Base-by-base conservation (phyloP, 2,797 vertebrate genomes). In the Cossypha niveicapilla region DNA sequence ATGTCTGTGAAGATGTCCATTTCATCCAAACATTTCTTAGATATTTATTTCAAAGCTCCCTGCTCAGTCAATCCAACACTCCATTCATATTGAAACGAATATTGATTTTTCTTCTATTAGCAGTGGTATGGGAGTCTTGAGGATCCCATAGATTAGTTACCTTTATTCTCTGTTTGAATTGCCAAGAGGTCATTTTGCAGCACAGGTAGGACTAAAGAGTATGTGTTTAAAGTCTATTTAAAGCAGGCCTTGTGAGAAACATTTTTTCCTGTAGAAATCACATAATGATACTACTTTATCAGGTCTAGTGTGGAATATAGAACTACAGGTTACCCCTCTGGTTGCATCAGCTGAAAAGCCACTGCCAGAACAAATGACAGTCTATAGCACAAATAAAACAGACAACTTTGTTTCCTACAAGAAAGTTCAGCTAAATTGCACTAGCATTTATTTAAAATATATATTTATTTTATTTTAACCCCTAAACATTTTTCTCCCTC, bases 1-100 rank as follows among this genome's bases (percentile, higher is more conserved):
- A 97, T 97, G 97, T 97, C 96, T 97, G 90, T 97, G 95, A 96
- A 97, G 96, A 96, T 97, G 96, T 96, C 95, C 95, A 93, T 94
- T 96, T 94, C 87, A 96, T 96, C 92, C 90, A 97, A 97, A 96
- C 92, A 96, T 97, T 96, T 97, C 96, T 97, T 81, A 97, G 97
- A 94, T 97, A 97, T 95, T 97, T 96, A 92, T 97, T 97, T 97
- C 96, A 97, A 97, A 97, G 96, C 93, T 93, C 86, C 75, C 76
- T 70, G 51, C 86, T 96, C 76, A 93, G 93, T 94, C 93, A 92
- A 27, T 93, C 91, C 80, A 81, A 83, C 92, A 94, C 95, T 96
- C 94, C 94, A 96, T 96, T 91, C 94, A 86, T 97, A 96, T 66
- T 71, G 82, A 72, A 92, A 79, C 4, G 47, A 85, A 93, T 94